Percentiles rank a stretch among this genome's conserved stretches.
Conservation (phyloP, 2,888 invertebrate genomes). For the Thymelicus sylvestris region DNA sequence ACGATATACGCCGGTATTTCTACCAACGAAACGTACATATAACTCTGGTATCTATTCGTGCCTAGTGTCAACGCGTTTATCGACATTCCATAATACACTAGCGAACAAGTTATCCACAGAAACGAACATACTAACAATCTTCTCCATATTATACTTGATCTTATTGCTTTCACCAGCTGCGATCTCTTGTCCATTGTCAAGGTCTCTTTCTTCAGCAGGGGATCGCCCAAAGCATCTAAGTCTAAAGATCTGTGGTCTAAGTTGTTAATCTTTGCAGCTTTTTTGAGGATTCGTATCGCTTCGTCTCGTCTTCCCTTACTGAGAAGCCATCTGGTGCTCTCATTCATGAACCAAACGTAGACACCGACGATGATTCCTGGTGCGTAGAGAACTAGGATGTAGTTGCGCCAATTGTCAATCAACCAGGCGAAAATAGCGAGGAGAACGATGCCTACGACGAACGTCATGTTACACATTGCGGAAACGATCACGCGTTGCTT, state of each 20-base stretch:
- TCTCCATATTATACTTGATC: slow-evolving; percentile 83
- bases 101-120: slow-evolving; percentile 91
- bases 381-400: slow-evolving; percentile 88
- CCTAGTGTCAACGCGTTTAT: slow-evolving; percentile 90
- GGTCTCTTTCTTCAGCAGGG: slow-evolving; percentile 63
- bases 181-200: slow-evolving; percentile 68
- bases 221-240: slow-evolving; percentile 73
- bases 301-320: slow-evolving; percentile 88
- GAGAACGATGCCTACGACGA: slow-evolving; percentile 89
- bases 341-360: slow-evolving; percentile 90
- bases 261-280: slow-evolving; percentile 87
- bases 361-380: slow-evolving; percentile 88
- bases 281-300: slow-evolving; percentile 86
- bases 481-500: slow-evolving; percentile 90
- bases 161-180: slow-evolving; percentile 78
- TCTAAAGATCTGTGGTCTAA: slow-evolving; percentile 77
- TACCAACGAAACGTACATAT: slow-evolving; percentile 86
- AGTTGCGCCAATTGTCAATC: slow-evolving; percentile 89
- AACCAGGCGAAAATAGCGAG: slow-evolving; percentile 90
- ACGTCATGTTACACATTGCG: slow-evolving; percentile 89
- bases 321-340: slow-evolving; percentile 91
- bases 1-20: slow-evolving; percentile 90
- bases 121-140: slow-evolving; percentile 88
- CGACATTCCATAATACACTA: slow-evolving; percentile 92
- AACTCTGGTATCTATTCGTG: slow-evolving; percentile 91